Conservation (phyloP, 2,888 invertebrate genomes). For the Helicoverpa assulta region DNA sequence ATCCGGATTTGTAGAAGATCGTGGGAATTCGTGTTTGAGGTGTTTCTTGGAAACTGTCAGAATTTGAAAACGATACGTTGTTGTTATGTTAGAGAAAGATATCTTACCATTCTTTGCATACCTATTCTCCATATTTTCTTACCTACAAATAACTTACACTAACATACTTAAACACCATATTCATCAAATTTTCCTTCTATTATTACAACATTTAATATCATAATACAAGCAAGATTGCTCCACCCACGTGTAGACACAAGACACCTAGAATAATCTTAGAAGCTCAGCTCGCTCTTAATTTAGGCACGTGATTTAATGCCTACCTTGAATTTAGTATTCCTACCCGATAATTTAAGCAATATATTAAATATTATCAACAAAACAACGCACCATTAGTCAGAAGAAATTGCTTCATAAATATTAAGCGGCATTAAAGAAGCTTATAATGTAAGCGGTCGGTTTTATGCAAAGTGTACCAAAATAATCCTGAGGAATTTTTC, state of each 20-base stretch:
- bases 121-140: no score
- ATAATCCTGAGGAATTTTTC: constrained; percentile 67
- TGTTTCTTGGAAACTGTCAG: background rate
- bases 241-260: constrained; percentile 18
- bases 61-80: background rate
- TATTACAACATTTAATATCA: background rate
- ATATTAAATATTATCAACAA: constrained; percentile 74
- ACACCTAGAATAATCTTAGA: constrained; percentile 27
- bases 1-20: constrained; percentile 12
- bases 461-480: constrained; percentile 69
- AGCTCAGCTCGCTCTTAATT: constrained; percentile 38
- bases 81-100: no score
- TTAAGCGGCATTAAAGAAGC: constrained; percentile 71
- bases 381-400: constrained; percentile 71
- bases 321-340: constrained; percentile 62
- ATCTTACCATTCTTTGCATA: no score
- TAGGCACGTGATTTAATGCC: constrained; percentile 48
- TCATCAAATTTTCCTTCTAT: background rate
- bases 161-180: no score
- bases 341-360: constrained; percentile 65
- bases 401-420: constrained; percentile 80
- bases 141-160: no score
- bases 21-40: constrained; percentile 11
- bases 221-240: constrained; percentile 1
- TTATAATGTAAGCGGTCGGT: constrained; percentile 71